Evolutionary conservation across 2,888 invertebrate genomes (phyloP), one percentile per base, ranked within the genome.

Genomic region (Portevinia maculata): DNA sequence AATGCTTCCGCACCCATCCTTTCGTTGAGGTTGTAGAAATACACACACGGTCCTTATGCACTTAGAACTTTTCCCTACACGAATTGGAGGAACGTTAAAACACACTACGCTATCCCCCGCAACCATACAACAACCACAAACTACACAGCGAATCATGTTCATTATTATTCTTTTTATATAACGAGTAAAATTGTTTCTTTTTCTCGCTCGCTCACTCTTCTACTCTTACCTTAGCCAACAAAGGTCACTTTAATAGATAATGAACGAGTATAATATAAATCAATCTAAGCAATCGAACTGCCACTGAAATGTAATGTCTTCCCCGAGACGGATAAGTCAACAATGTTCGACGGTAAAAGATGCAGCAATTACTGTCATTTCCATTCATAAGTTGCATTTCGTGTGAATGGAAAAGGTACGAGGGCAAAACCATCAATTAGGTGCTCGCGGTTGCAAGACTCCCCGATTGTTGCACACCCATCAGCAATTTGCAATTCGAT

Each of bases 91-190:
- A 81, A 76, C 81, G 69, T 70, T 71, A 71, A 81, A 81, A 76
- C 70, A 81, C 76, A 81, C 81, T 76, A 81, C 60, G 76, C 81
- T 70, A 76, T 76, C 81, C 81, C 76, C 81, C 81, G 75, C 81
- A 76, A 81, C 76, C 81, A 81, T 76, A 81, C 70, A 76, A 32
- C 70, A 71, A 81, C 81, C 81, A 46, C 81, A 81, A 81, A 76
- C 81, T 81, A 76, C 81, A 81, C 70, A 81, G 81, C 81, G 81
- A 81, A 76, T 81, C 81, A 76, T 81, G 81, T 81, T 81, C 81
- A 76, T 70, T 81, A 65, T 81, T 76, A 81, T 81, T 70, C 81
- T 76, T 76, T 79, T 79, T 55, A 44, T 67, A 39, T 73, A 39
- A 52, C 28, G 34, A 67, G 19, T 64, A 37, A 52, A 59, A 46